Conservation (phyloP, 2,888 invertebrate species). For the Perdita meconis region DNA sequence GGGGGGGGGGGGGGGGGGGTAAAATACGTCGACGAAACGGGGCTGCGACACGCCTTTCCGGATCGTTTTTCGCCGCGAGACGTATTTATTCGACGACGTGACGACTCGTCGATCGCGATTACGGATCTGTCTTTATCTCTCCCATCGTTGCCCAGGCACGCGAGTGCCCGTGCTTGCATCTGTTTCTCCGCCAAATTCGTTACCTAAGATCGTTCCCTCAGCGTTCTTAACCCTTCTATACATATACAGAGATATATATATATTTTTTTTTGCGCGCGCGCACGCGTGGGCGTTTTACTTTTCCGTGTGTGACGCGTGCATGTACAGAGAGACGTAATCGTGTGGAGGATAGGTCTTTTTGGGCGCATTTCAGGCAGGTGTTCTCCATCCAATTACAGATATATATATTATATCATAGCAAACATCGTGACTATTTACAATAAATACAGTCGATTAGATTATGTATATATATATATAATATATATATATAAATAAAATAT, state of each 20-base stretch:
- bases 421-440: constrained; percentile 84
- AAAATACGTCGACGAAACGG: constrained; percentile 9
- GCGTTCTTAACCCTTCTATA: constrained; percentile 10
- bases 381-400: constrained; percentile 82
- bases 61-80: constrained; percentile 43
- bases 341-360: constrained; percentile 67
- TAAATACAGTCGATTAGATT: constrained; percentile 83
- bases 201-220: not conserved
- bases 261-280: constrained; percentile 6
- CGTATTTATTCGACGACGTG: constrained; percentile 66
- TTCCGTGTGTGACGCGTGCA: constrained; percentile 6
- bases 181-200: constrained; percentile 11
- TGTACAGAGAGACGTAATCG: constrained; percentile 18
- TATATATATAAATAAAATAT: constrained; percentile 80
- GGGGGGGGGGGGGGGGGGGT: not conserved
- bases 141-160: constrained; percentile 26
- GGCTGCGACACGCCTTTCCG: not conserved
- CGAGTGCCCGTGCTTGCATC: constrained; percentile 23
- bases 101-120: constrained; percentile 54
- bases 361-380: constrained; percentile 74
- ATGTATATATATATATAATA: constrained; percentile 48
- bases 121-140: constrained; percentile 60
- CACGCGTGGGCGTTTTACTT: no score
- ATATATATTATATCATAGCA: constrained; percentile 83
- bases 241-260: constrained; percentile 29